Evolutionary conservation across 53 echinoderm and acorn worm species (phyloP), one percentile per base, ranked within the genome.

Genomic region (Crossaster papposus): DNA sequence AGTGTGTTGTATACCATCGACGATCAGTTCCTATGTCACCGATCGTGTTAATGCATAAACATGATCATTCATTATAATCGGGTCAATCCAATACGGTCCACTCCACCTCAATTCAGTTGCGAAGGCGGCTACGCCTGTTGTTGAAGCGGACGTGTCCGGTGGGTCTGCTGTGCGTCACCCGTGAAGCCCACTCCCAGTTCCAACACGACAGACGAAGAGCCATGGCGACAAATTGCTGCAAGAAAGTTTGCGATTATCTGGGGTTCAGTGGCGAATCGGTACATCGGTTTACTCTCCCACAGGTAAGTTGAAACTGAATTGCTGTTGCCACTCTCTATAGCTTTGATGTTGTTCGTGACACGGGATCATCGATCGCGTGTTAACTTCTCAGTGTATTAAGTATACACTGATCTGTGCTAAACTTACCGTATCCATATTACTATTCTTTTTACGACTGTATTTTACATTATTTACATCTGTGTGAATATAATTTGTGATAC

Each of bases 221-320:
- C 38, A 83, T 83, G 83, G 83, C 36, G 54, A 20, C 76, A 28
- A 77, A 58, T 18, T 87, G 87, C 55, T 51, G 23, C 18, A 54
- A 58, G 37, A 72, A 72, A 24, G 0, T 58, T 17, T 36, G 51
- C 24, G 10, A 87, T 29, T 87, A 87, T 38, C 14, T 89, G 22
- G 90, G 90, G 30, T 90, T 90, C 64, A 77, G 90, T 31, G 83
- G 83, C 17, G 90, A 90, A 33, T 58, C 90, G 0, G 33, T 83
- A 18, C 76, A 83, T n/a, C 55, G 90, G 24, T 90, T 90, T 37
- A 65, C 63, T n/a, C 30, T 82, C 10, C 90, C 90, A 1, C 83
- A 82, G 74, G 90, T 90, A 75, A 4, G 75, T 3, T 14, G 75
- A 26, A 68, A 68, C 3, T 68, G 11, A 64, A 68, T 62, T 62